Percentiles rank a stretch among this genome's conserved stretches.
Conservation (phyloP, 2,888 invertebrate species). For the Bombylius major region DNA sequence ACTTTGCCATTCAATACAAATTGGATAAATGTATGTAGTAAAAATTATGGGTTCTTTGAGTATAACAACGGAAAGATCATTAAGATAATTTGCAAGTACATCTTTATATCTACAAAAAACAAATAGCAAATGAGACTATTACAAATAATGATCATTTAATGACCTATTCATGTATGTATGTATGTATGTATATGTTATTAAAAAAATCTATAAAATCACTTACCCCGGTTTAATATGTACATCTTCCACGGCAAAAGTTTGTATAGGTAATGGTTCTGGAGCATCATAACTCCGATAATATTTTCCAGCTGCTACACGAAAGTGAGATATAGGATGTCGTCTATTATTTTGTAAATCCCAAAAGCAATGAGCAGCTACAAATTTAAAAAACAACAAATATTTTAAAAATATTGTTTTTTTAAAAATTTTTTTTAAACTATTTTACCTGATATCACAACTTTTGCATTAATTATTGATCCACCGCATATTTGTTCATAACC, state of each 20-base stretch:
- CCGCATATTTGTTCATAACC: slow-evolving; percentile 17
- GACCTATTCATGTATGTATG: no score
- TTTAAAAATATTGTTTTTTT: background rate
- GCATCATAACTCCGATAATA: slow-evolving; percentile 9
- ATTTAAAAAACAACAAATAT: background rate
- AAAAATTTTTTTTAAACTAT: background rate
- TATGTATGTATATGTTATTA: no score
- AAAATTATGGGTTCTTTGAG: slow-evolving; percentile 22
- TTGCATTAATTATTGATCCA: slow-evolving; percentile 22
- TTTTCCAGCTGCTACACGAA: slow-evolving; percentile 16
- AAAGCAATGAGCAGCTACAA: slow-evolving; percentile 18
- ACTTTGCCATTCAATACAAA: slow-evolving; percentile 26
- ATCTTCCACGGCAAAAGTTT: slow-evolving; percentile 12
- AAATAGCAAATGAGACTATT: no score
- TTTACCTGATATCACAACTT: slow-evolving; percentile 21
- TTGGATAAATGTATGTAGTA: slow-evolving; percentile 27
- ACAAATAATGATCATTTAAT: no score
- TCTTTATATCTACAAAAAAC: slow-evolving; percentile 14
- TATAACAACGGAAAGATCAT: slow-evolving; percentile 30
- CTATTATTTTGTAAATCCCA: slow-evolving; percentile 11
- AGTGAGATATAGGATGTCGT: background rate
- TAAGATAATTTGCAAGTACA: slow-evolving; percentile 17
- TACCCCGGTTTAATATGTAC: slow-evolving; percentile 12
- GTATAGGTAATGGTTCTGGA: slow-evolving; percentile 8
- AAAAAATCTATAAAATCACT: no score